These are phyloP conservation scores for Bugulina stolonifera DNA, from an alignment of 2,888 invertebrate species.

Conservation along the genomic window DNA sequence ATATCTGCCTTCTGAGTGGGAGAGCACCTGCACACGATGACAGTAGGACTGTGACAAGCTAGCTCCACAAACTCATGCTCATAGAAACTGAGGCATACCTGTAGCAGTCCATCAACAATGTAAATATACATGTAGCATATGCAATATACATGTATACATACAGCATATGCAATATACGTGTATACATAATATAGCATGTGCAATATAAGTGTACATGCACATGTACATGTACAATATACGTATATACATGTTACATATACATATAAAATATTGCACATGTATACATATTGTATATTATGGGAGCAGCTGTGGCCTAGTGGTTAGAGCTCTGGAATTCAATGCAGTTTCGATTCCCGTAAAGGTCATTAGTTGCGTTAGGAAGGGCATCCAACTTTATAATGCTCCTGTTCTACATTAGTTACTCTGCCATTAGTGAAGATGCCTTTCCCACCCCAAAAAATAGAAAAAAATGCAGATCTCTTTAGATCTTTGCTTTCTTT, in stretches of 20 bases:
- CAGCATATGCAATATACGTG: background rate
- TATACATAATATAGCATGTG: background rate
- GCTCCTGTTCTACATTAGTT: too few relatives aligned
- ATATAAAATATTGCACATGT: background rate
- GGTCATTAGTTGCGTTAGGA: too few relatives aligned
- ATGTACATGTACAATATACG: background rate
- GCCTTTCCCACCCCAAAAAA: too few relatives aligned
- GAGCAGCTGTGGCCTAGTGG: too few relatives aligned
- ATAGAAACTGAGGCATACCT: constrained; percentile 65
- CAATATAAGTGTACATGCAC: background rate
- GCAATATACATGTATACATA: background rate
- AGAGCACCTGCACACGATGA: constrained; percentile 70
- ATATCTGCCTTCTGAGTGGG: constrained; percentile 69
- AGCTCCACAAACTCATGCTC: constrained; percentile 69
- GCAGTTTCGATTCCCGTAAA: too few relatives aligned
- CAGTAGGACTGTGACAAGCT: constrained; percentile 67
- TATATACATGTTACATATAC: background rate
- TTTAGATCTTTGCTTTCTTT: too few relatives aligned
- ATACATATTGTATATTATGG: background rate
- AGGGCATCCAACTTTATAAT: too few relatives aligned
- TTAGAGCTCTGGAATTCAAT: too few relatives aligned
- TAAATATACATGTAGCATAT: background rate
- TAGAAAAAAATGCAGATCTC: too few relatives aligned
- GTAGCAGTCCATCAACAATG: too few relatives aligned
- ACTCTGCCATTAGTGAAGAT: too few relatives aligned